Evolutionary conservation across 2,797 vertebrate species (phyloP), one percentile per base, ranked within the genome.

Genomic region (Scarus forsteni): DNA sequence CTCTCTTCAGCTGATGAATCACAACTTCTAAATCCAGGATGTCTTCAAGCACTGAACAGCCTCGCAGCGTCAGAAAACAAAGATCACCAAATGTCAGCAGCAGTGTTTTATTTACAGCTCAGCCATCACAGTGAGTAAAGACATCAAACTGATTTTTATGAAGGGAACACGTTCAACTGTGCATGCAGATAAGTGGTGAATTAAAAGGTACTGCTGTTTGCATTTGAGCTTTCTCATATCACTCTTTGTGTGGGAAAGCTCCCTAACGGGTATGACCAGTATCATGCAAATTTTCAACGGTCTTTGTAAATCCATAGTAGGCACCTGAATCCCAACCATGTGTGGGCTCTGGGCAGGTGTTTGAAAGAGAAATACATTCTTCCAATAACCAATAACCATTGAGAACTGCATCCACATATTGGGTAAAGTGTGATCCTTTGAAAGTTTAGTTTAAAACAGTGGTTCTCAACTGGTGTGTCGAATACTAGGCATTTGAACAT

Each of bases 61-160:
- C 89, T 95, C 67, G 85, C 95, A 50, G 84, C 88, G 76, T 95
- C 95, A 65, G 93, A 95, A 80, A 88, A 92, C 48, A 8, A 64
- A 8, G 86, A 91, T 55, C 88, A 95, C 35, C 95, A 96, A 68
- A 91, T 91, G 77, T 91, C 92, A 6, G 93, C 95, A 80, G 92
- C 94, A 10, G 73, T 93, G 35, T 93, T 90, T 80, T 95, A 94
- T 58, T 78, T 95, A 78, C 92, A 95, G 10, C 85, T 95, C 80
- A 95, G 94, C 79, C 93, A 94, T 71, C 86, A 92, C 11, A 62
- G 95, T 95, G 91, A 95, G 95, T 95, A 75, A 43, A 60, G 1
- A 62, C 39, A 16, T 38, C 43, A 40, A 19, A 61, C 44, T 3
- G 13, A 70, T 71, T 63, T 65, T 36, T 77, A 40, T 68, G 48